These are phyloP conservation scores for Aquatica leii DNA, from an alignment of 2,888 invertebrate species.

Conservation along the genomic window DNA sequence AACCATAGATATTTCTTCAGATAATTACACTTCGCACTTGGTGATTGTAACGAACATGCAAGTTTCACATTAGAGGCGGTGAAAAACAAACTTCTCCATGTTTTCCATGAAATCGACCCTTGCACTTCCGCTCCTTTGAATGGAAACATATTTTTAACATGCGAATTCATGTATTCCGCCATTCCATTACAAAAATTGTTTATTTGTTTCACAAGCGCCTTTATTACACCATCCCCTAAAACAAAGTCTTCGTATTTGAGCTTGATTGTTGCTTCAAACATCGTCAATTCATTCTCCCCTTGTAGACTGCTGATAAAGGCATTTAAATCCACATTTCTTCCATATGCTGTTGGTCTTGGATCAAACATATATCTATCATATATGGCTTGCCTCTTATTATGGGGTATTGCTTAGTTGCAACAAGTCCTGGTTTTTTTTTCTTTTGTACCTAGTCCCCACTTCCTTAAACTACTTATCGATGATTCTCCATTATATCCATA, in stretches of 20 bases:
- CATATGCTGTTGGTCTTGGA: slow-evolving; percentile 1
- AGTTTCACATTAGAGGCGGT: too few relatives aligned
- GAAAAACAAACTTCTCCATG: too few relatives aligned
- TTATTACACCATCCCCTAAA: background rate
- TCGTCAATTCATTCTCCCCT: background rate
- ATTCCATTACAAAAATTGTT: too few relatives aligned
- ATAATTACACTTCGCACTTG: too few relatives aligned
- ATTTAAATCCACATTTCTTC: background rate
- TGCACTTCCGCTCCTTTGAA: too few relatives aligned
- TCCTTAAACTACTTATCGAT: background rate
- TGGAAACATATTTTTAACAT: too few relatives aligned
- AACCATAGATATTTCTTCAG: too few relatives aligned
- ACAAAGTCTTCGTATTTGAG: slow-evolving; percentile 12
- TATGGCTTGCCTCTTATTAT: background rate
- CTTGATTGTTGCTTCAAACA: slow-evolving; percentile 9
- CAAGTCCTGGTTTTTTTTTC: slow-evolving; percentile 2
- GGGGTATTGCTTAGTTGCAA: slow-evolving; percentile 4
- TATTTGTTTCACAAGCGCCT: too few relatives aligned
- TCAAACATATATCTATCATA: slow-evolving; percentile 2
- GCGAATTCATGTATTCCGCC: too few relatives aligned
- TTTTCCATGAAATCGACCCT: too few relatives aligned
- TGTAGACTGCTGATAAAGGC: slow-evolving; percentile 1
- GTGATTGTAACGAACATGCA: too few relatives aligned
- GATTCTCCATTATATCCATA: background rate
- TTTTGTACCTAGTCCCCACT: slow-evolving; percentile 13